Conservation (phyloP, 2,113 vertebrate species). For the Silurus glanis region DNA sequence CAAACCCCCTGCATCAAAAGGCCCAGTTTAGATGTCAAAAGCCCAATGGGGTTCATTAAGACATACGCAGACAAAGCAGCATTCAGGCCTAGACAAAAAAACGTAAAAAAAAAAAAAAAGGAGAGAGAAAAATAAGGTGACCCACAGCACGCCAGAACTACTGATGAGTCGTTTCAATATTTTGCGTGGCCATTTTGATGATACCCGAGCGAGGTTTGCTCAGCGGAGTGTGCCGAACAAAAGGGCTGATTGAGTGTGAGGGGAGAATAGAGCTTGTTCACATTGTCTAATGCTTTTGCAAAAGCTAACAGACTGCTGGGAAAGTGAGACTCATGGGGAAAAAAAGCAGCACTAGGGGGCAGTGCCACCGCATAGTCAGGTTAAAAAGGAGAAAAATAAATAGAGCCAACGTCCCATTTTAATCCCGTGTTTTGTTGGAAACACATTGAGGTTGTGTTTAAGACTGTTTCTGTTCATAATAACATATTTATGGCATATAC, state of each 20-base stretch:
- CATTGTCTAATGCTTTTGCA: conserved; percentile 30
- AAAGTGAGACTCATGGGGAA: conserved; percentile 15
- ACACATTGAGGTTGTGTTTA: neutral
- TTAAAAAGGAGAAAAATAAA: neutral
- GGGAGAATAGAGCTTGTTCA: conserved; percentile 37
- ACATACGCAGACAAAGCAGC: conserved; percentile 72
- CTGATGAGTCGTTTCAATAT: conserved; percentile 34
- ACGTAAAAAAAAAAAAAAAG: neutral
- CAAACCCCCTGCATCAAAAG: conserved; percentile 44
- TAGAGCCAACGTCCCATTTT: neutral
- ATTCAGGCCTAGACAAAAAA: conserved; percentile 59
- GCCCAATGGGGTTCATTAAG: conserved; percentile 79
- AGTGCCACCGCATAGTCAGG: conserved; percentile 85
- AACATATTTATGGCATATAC: neutral
- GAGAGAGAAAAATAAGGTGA: neutral
- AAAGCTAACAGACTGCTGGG: conserved; percentile 14
- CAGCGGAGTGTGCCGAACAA: conserved; percentile 27
- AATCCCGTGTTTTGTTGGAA: conserved; percentile 21
- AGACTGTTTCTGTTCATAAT: neutral
- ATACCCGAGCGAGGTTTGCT: conserved; percentile 5
- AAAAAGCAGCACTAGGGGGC: conserved; percentile 86
- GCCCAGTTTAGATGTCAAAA: conserved; percentile 77
- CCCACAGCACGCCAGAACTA: conserved; percentile 32
- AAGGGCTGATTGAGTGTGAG: conserved; percentile 33
- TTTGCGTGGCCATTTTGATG: conserved; percentile 22